Evolutionary conservation across 2,797 vertebrate species (phyloP).

Genomic region (Pipistrellus pygmaeus): DNA sequence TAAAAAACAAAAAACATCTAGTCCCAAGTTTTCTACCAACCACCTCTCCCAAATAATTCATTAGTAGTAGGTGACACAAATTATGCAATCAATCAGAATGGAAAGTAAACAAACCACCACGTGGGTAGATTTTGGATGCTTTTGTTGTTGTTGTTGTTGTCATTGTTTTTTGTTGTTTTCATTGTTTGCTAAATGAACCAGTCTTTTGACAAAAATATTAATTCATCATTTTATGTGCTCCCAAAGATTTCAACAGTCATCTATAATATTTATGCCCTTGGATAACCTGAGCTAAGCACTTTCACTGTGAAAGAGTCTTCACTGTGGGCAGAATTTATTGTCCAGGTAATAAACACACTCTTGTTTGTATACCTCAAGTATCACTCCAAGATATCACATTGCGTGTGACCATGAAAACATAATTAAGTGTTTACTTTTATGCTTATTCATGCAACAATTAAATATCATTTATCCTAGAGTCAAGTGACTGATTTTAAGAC

Average conservation of each 20-base stretch:
- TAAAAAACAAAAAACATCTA: background rate
- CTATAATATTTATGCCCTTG: background rate
- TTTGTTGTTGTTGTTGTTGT: too few relatives aligned
- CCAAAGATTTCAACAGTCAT: background rate
- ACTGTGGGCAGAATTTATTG: background rate
- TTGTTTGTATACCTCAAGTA: background rate
- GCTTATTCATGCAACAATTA: constrained; percentile 27
- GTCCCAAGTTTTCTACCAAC: background rate
- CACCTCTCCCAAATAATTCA: background rate
- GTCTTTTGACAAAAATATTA: constrained; percentile 23
- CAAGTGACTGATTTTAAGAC: constrained; percentile 7
- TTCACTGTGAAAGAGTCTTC: background rate
- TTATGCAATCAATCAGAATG: background rate
- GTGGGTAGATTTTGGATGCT: background rate
- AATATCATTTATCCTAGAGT: background rate
- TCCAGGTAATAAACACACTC: background rate
- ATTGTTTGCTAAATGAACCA: constrained; percentile 15
- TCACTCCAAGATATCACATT: background rate
- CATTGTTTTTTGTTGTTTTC: background rate
- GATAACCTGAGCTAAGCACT: background rate
- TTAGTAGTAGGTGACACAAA: background rate
- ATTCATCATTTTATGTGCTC: background rate
- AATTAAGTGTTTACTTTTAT: background rate
- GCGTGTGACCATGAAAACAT: background rate
- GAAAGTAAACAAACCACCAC: constrained; percentile 15